Evolutionary conservation across 2,888 invertebrate species (phyloP).

Genomic region (Strigamia crassipes): DNA sequence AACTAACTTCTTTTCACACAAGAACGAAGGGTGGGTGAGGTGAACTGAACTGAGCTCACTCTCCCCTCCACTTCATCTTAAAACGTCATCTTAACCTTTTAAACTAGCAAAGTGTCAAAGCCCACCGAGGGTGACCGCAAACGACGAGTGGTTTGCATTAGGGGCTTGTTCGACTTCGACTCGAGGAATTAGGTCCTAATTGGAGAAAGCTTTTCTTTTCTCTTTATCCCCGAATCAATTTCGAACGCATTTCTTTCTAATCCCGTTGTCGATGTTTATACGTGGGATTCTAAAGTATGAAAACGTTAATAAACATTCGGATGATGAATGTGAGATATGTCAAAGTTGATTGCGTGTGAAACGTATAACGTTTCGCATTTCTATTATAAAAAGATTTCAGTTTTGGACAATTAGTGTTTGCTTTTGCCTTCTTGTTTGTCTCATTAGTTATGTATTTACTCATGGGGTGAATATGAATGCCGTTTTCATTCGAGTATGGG

Average conservation of each 20-base stretch:
- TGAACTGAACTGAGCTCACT: no score
- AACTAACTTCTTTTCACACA: conserved; percentile 13
- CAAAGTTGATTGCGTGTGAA: conserved; percentile 17
- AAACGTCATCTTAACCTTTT: conserved; percentile 22
- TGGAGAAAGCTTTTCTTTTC: not conserved
- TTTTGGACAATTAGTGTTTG: conserved; percentile 17
- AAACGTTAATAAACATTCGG: no score
- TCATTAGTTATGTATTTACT: conserved; percentile 30
- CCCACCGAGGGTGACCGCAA: conserved; percentile 22
- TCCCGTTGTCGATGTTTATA: not conserved
- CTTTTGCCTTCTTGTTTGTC: conserved; percentile 30
- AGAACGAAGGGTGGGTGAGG: not conserved
- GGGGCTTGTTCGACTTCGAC: not conserved
- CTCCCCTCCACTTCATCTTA: conserved; percentile 10
- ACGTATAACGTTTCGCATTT: conserved; percentile 15
- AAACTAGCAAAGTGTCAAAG: conserved; percentile 18
- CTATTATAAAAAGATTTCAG: not conserved
- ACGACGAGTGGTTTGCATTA: conserved; percentile 30
- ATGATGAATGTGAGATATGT: not conserved
- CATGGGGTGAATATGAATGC: conserved; percentile 13
- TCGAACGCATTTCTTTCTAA: not conserved
- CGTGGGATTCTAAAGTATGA: no score
- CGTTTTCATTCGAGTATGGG: not conserved
- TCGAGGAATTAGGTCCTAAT: not conserved
- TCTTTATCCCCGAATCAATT: not conserved